Percentiles rank a stretch among this genome's conserved stretches.
phyloP scores from a whole-genome alignment of 2,113 vertebrate genomes.

The Alligator mississippiensis region DNA sequence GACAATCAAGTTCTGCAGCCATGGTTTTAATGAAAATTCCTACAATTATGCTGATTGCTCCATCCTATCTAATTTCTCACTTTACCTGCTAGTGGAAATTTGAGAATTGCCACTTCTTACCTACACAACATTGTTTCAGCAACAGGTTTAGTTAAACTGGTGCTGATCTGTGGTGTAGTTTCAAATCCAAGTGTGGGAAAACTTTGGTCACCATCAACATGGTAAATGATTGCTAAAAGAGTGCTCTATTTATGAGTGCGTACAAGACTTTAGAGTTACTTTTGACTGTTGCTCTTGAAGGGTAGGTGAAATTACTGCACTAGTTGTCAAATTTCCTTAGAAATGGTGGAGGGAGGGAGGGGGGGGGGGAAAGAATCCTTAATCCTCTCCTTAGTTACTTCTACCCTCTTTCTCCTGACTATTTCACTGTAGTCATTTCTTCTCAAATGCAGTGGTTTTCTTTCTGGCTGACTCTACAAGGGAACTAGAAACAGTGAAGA shows the following conservation, averaged over 20 bases:
- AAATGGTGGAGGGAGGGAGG: not conserved
- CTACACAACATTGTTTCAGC: not conserved
- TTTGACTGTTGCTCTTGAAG: not conserved
- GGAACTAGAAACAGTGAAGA: not conserved
- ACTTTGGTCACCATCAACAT: not conserved
- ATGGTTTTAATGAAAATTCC: not conserved
- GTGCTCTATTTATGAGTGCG: not conserved
- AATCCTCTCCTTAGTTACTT: not conserved
- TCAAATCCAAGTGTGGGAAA: not conserved
- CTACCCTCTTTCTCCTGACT: not conserved
- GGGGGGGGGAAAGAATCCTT: not conserved
- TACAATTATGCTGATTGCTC: not conserved
- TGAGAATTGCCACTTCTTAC: not conserved
- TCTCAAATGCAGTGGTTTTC: not conserved
- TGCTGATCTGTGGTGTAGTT: not conserved
- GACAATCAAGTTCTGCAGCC: not conserved
- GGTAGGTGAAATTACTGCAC: not conserved
- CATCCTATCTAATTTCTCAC: not conserved
- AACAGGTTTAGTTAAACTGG: not conserved
- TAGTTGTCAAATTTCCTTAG: not conserved
- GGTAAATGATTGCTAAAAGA: not conserved
- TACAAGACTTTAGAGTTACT: not conserved
- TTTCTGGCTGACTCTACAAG: too few relatives aligned
- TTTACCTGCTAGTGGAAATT: not conserved
- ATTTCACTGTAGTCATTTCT: not conserved